These are phyloP conservation scores for Petaurus breviceps DNA, from an alignment of 2,113 vertebrate species.

Conservation along the genomic window DNA sequence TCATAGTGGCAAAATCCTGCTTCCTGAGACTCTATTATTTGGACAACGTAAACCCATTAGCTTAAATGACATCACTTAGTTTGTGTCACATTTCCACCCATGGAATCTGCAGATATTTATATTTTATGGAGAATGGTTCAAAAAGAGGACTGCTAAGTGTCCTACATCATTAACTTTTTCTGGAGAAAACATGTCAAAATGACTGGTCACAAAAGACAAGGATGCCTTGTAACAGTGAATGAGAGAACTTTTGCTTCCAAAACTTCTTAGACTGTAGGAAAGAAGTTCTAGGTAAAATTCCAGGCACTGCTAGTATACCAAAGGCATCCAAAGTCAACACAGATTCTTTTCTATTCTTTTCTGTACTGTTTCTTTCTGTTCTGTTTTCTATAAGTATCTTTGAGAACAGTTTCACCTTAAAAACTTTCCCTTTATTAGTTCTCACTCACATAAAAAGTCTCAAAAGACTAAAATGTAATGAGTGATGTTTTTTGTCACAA, in stretches of 20 bases:
- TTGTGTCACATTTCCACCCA: constrained; percentile 40
- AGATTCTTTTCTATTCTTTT: not conserved
- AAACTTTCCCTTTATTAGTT: not conserved
- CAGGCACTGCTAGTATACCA: not conserved
- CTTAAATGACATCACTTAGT: constrained; percentile 21
- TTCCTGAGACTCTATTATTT: constrained; percentile 49
- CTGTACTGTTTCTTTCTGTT: too few species aligned
- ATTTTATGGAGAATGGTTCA: not conserved
- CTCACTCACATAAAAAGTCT: not conserved
- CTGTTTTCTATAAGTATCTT: not conserved
- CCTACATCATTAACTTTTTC: not conserved
- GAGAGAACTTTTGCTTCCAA: constrained; percentile 43
- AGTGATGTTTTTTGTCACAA: not conserved
- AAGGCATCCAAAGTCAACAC: not conserved
- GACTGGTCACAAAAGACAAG: constrained; percentile 38
- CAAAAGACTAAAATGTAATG: not conserved
- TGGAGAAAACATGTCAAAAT: constrained; percentile 54
- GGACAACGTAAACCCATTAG: constrained; percentile 14
- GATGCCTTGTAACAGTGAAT: constrained; percentile 32
- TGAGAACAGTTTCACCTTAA: not conserved
- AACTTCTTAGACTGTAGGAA: not conserved
- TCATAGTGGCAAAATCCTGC: not conserved
- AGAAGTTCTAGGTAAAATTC: constrained; percentile 29
- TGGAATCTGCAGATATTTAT: constrained; percentile 34
- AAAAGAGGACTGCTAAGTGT: not conserved